Evolutionary conservation across 92 coral and sea anemone genomes (phyloP), one percentile per base, ranked within the genome.

Genomic region (Paragorgia papillata): DNA sequence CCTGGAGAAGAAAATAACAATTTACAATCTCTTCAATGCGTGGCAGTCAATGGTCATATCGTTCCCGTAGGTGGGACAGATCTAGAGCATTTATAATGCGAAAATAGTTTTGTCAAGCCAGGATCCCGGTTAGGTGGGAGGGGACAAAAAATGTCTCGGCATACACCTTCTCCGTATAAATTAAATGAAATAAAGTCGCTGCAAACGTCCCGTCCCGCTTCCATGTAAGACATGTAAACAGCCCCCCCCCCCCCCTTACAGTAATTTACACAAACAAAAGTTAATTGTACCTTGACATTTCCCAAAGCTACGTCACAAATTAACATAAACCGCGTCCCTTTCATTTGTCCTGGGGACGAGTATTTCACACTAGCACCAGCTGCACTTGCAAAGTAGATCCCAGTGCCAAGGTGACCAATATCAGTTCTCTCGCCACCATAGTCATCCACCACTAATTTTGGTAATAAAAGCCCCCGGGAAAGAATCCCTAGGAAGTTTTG

Each of bases 341-440:
- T 77, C 61, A 68, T 77, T 58, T 69, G 57, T 12, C 97, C 98
- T 46, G 95, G 89, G 1, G 90, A 62, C 17, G 98, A 91, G 69
- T 90, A 94, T 44, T 83, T 90, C 28, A 91, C 94, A 69, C 98
- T 94, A 1, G 98, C 90, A 67, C 97, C 87, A 19, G 93, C 84
- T 18, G 90, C 85, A 32, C 80, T 83, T 18, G 92, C 95, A 73
- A 94, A 94, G 81, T 94, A 94, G 48, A 94, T 89, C 4, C 97
- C 98, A 29, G 88, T 79, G 32, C 98, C 98, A 65, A 94, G 71
- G 92, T 87, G 88, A 43, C 98, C 98, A 39, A 92, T 82, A 55
- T 94, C 98, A 17, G 97, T 88, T 17, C 98, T 82, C 62, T 88
- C 82, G 26, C 98, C 98, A 32, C 98, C 98, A 33, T 84, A 89